Evolutionary conservation across 1,140 invertebrate genomes (phyloP).

Genomic region (Trachymyrmex septentrionalis): DNA sequence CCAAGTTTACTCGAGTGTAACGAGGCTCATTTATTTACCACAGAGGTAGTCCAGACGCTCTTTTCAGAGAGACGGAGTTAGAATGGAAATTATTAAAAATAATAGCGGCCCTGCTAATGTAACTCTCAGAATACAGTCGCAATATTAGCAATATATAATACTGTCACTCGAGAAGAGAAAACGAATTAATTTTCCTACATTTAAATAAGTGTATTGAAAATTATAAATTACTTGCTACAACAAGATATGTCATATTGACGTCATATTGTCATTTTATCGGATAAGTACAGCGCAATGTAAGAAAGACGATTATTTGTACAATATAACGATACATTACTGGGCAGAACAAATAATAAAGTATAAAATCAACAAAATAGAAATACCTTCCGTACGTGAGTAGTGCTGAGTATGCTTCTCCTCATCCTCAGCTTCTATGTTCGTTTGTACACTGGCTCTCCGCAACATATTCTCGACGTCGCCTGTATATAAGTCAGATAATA

Average conservation of each 20-base stretch:
- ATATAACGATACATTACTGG: neutral
- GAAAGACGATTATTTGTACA: conserved; percentile 10
- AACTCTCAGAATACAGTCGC: neutral
- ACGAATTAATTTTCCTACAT: conserved; percentile 4
- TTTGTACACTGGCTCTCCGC: conserved; percentile 70
- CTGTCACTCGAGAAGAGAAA: neutral
- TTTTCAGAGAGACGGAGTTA: conserved; percentile 47
- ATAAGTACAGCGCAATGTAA: neutral
- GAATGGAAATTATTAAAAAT: conserved; percentile 61
- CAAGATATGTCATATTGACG: neutral
- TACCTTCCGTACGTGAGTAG: conserved; percentile 66
- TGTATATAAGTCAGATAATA: conserved; percentile 69
- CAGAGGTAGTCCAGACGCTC: conserved; percentile 51
- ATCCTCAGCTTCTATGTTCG: conserved; percentile 44
- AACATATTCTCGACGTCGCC: conserved; percentile 78
- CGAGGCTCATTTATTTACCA: conserved; percentile 63
- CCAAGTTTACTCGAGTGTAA: conserved; percentile 60
- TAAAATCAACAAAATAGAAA: conserved; percentile 56
- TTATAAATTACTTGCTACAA: neutral
- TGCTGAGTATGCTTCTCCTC: conserved; percentile 49
- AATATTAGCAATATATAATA: neutral
- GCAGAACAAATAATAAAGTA: conserved; percentile 37
- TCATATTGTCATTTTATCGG: neutral
- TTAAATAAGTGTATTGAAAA: neutral
- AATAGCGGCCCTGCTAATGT: conserved; percentile 34